Conservation (phyloP, 2,797 vertebrate genomes). For the Acipenser ruthenus region DNA sequence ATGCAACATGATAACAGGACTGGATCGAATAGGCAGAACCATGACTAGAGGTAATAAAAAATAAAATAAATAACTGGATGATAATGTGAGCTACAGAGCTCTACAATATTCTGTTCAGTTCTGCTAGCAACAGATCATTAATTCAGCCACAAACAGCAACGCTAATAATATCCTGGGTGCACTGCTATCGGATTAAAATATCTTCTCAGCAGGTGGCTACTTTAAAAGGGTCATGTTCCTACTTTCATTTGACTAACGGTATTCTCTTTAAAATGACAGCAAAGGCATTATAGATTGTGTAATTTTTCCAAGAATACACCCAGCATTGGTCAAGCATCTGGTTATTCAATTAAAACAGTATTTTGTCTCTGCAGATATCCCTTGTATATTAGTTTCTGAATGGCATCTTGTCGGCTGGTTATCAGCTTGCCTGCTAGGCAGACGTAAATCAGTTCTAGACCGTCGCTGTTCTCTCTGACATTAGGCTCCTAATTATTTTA, state of each 20-base stretch:
- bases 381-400: neutral
- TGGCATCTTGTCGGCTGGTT: too few relatives aligned
- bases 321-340: neutral
- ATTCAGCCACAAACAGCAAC: neutral
- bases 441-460: too few relatives aligned
- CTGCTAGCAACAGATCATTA: neutral
- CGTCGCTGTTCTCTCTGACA: too few relatives aligned
- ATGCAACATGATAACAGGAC: too few relatives aligned
- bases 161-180: neutral
- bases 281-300: neutral
- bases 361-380: neutral
- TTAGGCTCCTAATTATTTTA: too few relatives aligned
- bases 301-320: neutral
- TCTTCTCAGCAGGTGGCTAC: neutral
- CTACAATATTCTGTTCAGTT: neutral
- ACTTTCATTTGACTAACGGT: neutral
- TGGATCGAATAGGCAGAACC: too few relatives aligned
- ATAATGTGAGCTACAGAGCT: too few relatives aligned
- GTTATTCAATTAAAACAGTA: neutral
- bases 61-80: too few relatives aligned
- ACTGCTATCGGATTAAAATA: neutral
- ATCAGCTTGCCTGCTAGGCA: too few relatives aligned
- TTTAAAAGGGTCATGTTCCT: neutral
- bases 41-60: too few relatives aligned
- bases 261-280: neutral